phyloP scores from a whole-genome alignment of 2,888 invertebrate genomes.

The Taphrorychus bicolor region DNA sequence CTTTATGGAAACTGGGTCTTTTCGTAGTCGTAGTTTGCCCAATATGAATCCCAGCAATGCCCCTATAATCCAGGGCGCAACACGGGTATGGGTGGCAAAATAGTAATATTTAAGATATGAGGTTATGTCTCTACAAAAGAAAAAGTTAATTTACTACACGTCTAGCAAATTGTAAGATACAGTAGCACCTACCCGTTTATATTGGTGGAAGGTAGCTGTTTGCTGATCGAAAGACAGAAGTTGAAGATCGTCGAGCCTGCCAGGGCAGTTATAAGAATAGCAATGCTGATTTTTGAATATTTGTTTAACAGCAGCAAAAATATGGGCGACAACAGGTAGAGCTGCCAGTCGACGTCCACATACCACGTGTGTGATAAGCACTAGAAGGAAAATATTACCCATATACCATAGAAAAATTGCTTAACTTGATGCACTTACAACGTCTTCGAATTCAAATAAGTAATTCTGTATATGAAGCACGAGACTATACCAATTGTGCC shows the following conservation, averaged over 20 bases:
- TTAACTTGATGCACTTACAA: constrained; percentile 7
- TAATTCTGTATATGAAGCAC: constrained; percentile 48
- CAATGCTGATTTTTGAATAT: constrained; percentile 46
- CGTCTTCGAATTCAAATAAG: background rate
- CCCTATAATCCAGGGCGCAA: constrained; percentile 47
- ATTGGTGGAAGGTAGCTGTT: constrained; percentile 41
- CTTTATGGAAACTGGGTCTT: too few relatives aligned
- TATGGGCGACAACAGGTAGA: constrained; percentile 50
- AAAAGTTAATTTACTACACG: too few relatives aligned
- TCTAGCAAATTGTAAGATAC: background rate
- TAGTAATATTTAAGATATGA: constrained; percentile 42
- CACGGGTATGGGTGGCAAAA: constrained; percentile 42
- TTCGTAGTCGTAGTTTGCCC: too few relatives aligned
- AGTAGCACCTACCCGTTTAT: constrained; percentile 28
- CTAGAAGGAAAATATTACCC: constrained; percentile 3
- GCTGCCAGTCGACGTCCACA: constrained; percentile 65
- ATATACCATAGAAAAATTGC: too few relatives aligned
- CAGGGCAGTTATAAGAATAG: constrained; percentile 32
- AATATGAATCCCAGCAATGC: constrained; percentile 44
- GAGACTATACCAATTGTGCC: constrained; percentile 46
- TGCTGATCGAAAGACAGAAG: too few relatives aligned
- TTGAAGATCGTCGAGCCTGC: constrained; percentile 38
- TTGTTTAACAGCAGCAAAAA: constrained; percentile 62
- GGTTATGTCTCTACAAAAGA: constrained; percentile 4
- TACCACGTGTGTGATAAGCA: constrained; percentile 64